Base-by-base conservation (phyloP, 1,140 invertebrate genomes). In the Polypedilum vanderplanki region DNA sequence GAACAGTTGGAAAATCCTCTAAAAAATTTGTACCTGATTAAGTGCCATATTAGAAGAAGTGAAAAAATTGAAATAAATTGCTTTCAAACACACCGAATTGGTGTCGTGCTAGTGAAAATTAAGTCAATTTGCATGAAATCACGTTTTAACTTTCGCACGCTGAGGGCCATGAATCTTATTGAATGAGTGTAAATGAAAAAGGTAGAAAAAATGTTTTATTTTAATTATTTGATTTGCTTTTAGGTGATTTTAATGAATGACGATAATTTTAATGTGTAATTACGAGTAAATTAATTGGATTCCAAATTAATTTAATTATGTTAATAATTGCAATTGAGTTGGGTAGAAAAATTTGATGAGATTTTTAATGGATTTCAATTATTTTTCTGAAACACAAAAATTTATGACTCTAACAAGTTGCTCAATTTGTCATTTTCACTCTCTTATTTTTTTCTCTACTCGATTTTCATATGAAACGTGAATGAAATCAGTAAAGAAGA, bases 91-190 rank as follows among this genome's bases (percentile, higher is more conserved):
- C 17, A 20, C 18, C 18, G 8, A 18, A 70, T 22, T 70, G 65
- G 65, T 70, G 17, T 18, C 65, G 20, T 70, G 65, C 17, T 18
- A 10, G 8, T 18, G 17, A 20, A 70, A 70, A 70, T 70, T 70
- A 70, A 70, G 65, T 70, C 65, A 70, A 70, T 70, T 70, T 70
- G 18, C 65, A 70, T 70, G 18, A 70, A 70, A 70, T 70, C 65
- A 70, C 65, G 65, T 70, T 70, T 70, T 22, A 20, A 18, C 20
- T 57, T 57, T n/a, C 12, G 15, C 46, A 57, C 46, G 12, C 46
- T 57, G 12, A n/a, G 24, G 5, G 46, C 10, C 46, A n/a, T 57
- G 7, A 33, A 33, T 33, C 24, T 33, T 33, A 33, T 33, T 33
- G 24, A 33, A 33, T 33, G 5, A 33, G 5, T 3, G 24, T 3